phyloP scores from a whole-genome alignment of 2,113 vertebrate species.

The Paradoxurus hermaphroditus region DNA sequence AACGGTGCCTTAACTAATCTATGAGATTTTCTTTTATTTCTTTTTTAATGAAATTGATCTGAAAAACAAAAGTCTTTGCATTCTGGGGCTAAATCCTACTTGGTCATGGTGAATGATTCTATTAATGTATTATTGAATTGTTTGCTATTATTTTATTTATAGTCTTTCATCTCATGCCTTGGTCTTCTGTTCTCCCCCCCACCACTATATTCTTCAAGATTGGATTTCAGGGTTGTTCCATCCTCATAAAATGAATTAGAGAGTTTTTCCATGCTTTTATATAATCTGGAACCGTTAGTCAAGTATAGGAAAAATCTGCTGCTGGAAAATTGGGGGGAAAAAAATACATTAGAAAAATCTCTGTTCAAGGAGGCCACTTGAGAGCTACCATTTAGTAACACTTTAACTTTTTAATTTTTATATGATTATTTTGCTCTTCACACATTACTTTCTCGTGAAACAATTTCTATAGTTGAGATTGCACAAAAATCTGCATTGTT shows the following conservation, averaged over 20 bases:
- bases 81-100: constrained; percentile 36
- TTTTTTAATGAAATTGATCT: constrained; percentile 49
- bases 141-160: constrained; percentile 61
- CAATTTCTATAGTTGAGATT: constrained; percentile 8
- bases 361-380: background rate
- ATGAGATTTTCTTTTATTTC: constrained; percentile 33
- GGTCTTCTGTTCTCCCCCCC: background rate
- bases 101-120: constrained; percentile 54
- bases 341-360: background rate
- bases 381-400: background rate
- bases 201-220: constrained; percentile 6
- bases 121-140: constrained; percentile 58
- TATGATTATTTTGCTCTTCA: background rate
- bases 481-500: background rate
- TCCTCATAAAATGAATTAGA: constrained; percentile 52
- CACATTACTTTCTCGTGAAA: background rate
- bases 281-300: constrained; percentile 17
- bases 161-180: constrained; percentile 42
- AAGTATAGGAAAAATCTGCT: constrained; percentile 4
- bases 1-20: background rate
- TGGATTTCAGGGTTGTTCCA: constrained; percentile 41
- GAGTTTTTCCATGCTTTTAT: constrained; percentile 33
- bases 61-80: constrained; percentile 19
- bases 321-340: background rate
- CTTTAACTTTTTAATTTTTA: background rate